Evolutionary conservation across 23 tunicate species (phyloP), one percentile per base, ranked within the genome.

Genomic region (Clavelina lepadiformis): DNA sequence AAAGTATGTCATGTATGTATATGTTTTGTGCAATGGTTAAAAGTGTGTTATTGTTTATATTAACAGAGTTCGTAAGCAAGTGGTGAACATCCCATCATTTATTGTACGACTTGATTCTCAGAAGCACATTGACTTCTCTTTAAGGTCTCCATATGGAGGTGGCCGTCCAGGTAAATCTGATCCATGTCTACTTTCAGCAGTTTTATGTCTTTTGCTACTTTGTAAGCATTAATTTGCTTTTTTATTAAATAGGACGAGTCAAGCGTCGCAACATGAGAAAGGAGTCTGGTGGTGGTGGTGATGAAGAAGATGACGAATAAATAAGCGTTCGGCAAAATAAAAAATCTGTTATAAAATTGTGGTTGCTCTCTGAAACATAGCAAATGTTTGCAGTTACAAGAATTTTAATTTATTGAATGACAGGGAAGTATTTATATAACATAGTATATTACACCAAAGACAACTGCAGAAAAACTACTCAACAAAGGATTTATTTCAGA

Each of bases 111-210:
- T 93, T 44, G 98, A 93, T 52, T 84, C 93, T 24, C 93, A 83
- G 41, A 93, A 93, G 47, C 98, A 93, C 82, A 93, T 93, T 1
- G 98, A 93, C 56, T 93, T 93, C 70, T 78, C 98, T 2, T 88
- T 93, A 21, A 70, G 82, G 51, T 93, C 98, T 2, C 98, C 98
- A 66, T 85, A 65, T 35, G 98, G 93, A 33, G 98, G 93, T 53
- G 98, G 98, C 34, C 67, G 98, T 68, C 88, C 98, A 41, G 84
- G 84, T 78, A 67, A 1, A 33, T 53, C 22, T 53, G 59, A 11
- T 13, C 22, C 22, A n/a, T 53, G 19, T 20, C 13, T 11, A 44
- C 49, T 44, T 11, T 11, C 15, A 11, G 49, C 15, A 15, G 13
- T 44, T 44, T 13, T 44, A 15, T 53, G 7, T 7, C 7, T 13